Evolutionary conservation across 2,113 vertebrate genomes (phyloP).

Genomic region (Trichomycterus rosablanca): DNA sequence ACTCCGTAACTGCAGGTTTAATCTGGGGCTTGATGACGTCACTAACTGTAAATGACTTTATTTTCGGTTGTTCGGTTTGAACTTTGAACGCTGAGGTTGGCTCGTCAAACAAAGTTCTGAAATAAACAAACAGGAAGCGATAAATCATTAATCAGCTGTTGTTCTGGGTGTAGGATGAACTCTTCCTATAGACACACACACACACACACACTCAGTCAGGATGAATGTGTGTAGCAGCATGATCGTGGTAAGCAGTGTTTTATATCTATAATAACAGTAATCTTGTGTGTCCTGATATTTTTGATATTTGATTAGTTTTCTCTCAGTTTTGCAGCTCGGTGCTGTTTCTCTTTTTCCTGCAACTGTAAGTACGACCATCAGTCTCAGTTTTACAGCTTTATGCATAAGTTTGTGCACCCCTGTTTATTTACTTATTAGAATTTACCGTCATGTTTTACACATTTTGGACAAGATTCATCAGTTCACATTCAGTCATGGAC

Average conservation of each 20-base stretch:
- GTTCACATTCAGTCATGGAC: no score
- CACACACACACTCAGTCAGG: not conserved
- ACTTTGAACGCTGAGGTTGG: no score
- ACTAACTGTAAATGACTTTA: not conserved
- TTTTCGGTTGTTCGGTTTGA: no score
- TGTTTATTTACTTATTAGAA: no score
- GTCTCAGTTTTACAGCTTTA: no score
- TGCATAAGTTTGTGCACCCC: no score
- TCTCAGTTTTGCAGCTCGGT: not conserved
- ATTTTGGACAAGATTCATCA: no score
- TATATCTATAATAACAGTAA: no score
- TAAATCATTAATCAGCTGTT: not conserved
- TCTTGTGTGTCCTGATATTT: no score
- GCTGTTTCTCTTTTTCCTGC: not conserved
- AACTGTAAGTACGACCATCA: not conserved
- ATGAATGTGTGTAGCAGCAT: not conserved
- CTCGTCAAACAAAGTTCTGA: not conserved
- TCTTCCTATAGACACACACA: conserved; percentile 2
- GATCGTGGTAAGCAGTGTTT: not conserved
- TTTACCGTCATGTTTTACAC: no score
- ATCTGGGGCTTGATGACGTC: not conserved
- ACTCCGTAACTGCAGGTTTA: no score
- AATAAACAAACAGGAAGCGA: not conserved
- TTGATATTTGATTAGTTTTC: no score
- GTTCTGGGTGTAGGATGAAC: not conserved